Percentiles rank a stretch among this genome's conserved stretches.
Conservation (phyloP, 2,888 invertebrate genomes). For the Girardia tigrina region DNA sequence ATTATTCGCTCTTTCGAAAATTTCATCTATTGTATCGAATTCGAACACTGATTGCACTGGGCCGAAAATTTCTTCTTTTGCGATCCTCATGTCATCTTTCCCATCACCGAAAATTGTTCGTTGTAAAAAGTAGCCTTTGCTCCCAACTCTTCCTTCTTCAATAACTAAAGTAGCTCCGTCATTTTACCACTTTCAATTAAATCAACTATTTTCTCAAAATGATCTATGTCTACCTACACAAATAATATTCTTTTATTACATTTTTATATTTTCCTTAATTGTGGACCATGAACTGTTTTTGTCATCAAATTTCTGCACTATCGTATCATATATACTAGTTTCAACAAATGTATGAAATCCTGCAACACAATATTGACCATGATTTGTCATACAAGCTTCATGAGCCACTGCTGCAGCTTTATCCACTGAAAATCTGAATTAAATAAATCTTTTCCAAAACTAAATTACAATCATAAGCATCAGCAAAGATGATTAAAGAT, state of each 20-base stretch:
- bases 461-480: conserved; percentile 54
- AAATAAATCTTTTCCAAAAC: not conserved
- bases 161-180: conserved; percentile 71
- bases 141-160: conserved; percentile 62
- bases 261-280: too few species aligned
- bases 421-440: conserved; percentile 41
- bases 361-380: conserved; percentile 67
- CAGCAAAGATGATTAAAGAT: conserved; percentile 46
- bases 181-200: conserved; percentile 66
- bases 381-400: conserved; percentile 48
- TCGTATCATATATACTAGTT: conserved; percentile 69
- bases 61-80: conserved; percentile 56
- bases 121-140: conserved; percentile 64
- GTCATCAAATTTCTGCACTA: conserved; percentile 62
- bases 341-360: conserved; percentile 78
- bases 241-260: too few species aligned
- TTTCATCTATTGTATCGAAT: too few species aligned
- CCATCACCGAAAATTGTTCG: conserved; percentile 54
- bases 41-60: too few species aligned
- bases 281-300: conserved; percentile 65
- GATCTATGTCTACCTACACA: conserved; percentile 68
- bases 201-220: conserved; percentile 66
- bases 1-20: too few species aligned
- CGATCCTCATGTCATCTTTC: conserved; percentile 68
- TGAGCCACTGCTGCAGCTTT: conserved; percentile 47